These are phyloP conservation scores for Seira ritae DNA, from an alignment of 2,888 invertebrate species.

Conservation along the genomic window DNA sequence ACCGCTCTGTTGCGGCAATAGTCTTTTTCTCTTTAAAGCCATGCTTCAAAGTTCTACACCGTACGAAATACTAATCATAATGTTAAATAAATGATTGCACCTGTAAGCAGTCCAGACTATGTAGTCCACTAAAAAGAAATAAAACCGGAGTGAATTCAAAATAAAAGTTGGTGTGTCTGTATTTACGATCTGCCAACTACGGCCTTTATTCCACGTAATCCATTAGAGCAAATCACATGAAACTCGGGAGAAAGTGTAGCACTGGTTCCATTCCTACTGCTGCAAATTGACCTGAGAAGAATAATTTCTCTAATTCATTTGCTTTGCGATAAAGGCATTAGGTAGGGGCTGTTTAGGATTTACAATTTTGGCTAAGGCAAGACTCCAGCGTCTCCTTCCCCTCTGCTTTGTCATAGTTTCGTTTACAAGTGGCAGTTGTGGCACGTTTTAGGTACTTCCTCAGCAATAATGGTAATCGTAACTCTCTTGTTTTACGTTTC, in stretches of 20 bases:
- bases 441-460: background rate
- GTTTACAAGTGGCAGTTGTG: background rate
- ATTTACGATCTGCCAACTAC: background rate
- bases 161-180: background rate
- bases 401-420: background rate
- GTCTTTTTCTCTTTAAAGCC: no score
- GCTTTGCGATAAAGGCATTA: no score
- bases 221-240: constrained; percentile 15
- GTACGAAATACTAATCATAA: constrained; percentile 35
- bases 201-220: background rate
- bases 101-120: background rate
- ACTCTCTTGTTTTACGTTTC: background rate
- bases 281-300: constrained; percentile 29
- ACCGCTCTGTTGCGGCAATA: no score
- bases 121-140: background rate
- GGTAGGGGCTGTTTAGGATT: no score
- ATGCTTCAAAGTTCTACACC: no score
- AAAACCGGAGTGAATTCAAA: background rate
- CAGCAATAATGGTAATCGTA: constrained; percentile 39
- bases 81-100: constrained; percentile 49
- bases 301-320: background rate
- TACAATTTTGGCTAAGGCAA: constrained; percentile 26
- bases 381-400: background rate
- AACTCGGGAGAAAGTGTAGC: background rate
- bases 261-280: constrained; percentile 14